A percentile compares a stretch with the other conserved stretches of the same genome.
phyloP scores from a whole-genome alignment of 1,140 invertebrate genomes.

The Oncopeltus fasciatus region DNA sequence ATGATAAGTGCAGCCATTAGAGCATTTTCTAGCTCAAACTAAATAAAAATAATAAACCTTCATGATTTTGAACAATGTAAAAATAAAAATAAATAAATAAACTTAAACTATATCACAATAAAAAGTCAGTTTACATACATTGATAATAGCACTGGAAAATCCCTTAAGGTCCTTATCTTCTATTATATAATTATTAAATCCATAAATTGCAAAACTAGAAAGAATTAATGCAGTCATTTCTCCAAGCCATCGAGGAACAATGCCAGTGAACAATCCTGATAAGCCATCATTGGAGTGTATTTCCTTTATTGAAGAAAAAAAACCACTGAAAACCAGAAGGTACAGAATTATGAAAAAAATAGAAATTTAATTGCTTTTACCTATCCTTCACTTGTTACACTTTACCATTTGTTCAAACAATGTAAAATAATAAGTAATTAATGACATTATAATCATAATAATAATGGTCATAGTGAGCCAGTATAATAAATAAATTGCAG shows the following conservation, averaged over 20 bases:
- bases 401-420: too few species aligned
- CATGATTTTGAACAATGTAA: not conserved
- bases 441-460: too few species aligned
- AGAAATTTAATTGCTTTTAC: too few species aligned
- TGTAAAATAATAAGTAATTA: too few species aligned
- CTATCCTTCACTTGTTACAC: too few species aligned
- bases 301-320: conserved; percentile 54
- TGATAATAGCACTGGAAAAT: conserved; percentile 40
- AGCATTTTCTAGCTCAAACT: too few species aligned
- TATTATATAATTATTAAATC: conserved; percentile 62
- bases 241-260: conserved; percentile 65
- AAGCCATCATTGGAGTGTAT: conserved; percentile 72
- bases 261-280: conserved; percentile 66
- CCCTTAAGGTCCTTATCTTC: conserved; percentile 54
- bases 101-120: too few species aligned
- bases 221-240: conserved; percentile 57
- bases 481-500: too few species aligned
- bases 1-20: too few species aligned
- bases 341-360: too few species aligned
- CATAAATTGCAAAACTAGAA: conserved; percentile 55
- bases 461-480: too few species aligned
- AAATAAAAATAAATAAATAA: not conserved
- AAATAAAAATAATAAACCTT: not conserved
- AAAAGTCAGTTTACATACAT: conserved; percentile 28
- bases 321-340: conserved; percentile 43